A percentile compares a stretch with the other conserved stretches of the same genome.
These are phyloP conservation scores for Daboia siamensis DNA, from an alignment of 2,113 vertebrate genomes.

Conservation along the genomic window DNA sequence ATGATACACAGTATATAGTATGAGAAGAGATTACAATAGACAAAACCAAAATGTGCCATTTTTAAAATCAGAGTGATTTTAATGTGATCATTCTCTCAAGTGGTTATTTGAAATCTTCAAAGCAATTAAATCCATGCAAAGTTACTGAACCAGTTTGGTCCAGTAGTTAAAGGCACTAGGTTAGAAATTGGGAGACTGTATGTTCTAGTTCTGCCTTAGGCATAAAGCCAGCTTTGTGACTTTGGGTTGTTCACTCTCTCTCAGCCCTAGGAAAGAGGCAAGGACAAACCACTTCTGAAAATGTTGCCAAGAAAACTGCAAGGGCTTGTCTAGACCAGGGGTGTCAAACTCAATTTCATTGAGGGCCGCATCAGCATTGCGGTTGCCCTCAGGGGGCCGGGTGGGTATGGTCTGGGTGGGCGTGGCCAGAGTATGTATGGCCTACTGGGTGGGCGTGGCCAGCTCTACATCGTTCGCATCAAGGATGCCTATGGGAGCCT, in stretches of 20 bases:
- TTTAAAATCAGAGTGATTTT: slow-evolving; percentile 16
- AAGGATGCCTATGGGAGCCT: no score
- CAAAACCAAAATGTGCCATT: not conserved
- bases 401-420: no score
- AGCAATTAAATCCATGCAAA: slow-evolving; percentile 13
- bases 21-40: not conserved
- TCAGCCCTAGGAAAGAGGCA: not conserved
- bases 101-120: not conserved
- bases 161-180: not conserved
- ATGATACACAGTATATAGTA: not conserved
- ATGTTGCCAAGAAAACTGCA: not conserved
- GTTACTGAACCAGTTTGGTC: not conserved
- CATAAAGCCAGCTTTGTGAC: not conserved
- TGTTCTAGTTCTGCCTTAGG: not conserved
- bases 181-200: not conserved
- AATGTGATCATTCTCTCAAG: slow-evolving; percentile 11
- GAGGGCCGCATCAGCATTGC: no score
- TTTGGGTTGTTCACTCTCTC: not conserved
- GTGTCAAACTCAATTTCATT: no score
- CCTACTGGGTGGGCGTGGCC: no score
- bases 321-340: no score
- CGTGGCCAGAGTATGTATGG: no score
- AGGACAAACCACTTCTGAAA: not conserved
- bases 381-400: no score
- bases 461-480: no score